Conservation (phyloP, 2,888 invertebrate species). For the Lycaena phlaeas region DNA sequence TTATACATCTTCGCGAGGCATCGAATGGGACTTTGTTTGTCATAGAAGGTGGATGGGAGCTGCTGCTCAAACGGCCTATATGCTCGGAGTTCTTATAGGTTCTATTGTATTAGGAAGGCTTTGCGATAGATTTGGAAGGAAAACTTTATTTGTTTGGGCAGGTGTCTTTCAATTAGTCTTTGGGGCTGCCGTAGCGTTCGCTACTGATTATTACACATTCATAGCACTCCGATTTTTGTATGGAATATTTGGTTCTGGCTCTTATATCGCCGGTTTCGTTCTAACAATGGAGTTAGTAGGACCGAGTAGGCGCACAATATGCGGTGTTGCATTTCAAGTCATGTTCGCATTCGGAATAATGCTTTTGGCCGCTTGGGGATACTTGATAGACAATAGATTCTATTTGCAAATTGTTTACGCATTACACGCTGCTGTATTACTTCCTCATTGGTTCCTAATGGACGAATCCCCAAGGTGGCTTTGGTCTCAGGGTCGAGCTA, state of each 20-base stretch:
- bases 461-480: conserved; percentile 93
- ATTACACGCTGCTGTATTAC: conserved; percentile 78
- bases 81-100: conserved; percentile 88
- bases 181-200: conserved; percentile 82
- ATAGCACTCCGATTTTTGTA: conserved; percentile 78
- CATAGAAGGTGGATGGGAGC: conserved; percentile 87
- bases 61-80: conserved; percentile 82
- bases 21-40: conserved; percentile 90
- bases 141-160: conserved; percentile 84
- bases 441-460: conserved; percentile 88
- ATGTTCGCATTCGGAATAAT: conserved; percentile 87
- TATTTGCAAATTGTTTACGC: conserved; percentile 85
- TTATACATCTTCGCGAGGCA: conserved; percentile 80
- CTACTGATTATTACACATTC: conserved; percentile 81
- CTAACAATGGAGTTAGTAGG: conserved; percentile 89
- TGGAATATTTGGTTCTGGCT: conserved; percentile 88
- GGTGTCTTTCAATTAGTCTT: conserved; percentile 80
- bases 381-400: conserved; percentile 80
- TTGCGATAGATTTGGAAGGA: conserved; percentile 86
- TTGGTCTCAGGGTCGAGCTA: conserved; percentile 85
- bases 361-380: conserved; percentile 87
- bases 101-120: conserved; percentile 83
- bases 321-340: conserved; percentile 85
- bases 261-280: conserved; percentile 79
- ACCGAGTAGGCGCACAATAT: conserved; percentile 82